Base-by-base conservation (phyloP, 2,797 vertebrate species). In the Apodemus agrarius region DNA sequence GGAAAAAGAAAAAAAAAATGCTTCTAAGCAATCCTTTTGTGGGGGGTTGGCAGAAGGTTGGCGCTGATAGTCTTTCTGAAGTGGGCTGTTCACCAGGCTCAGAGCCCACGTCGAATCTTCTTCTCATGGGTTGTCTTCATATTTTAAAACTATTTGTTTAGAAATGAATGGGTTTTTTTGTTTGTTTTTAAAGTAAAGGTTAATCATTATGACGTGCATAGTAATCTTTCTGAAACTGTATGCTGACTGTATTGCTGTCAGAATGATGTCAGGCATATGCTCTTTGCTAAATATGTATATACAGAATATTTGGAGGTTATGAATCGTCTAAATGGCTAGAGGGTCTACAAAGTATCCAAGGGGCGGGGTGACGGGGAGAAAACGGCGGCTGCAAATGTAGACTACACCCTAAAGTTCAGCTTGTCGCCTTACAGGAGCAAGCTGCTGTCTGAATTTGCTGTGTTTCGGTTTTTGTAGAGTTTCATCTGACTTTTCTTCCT, bases 291-390 rank as follows among this genome's bases (percentile, higher is more conserved):
- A 98, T 98, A 98, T 98, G 97, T 99, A 99, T 99, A 99, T 99
- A 99, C 98, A 99, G 98, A 99, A 98, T 99, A 99, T 99, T 99
- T 99, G 98, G 98, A 99, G 98, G 98, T 98, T 98, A 99, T 99
- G 98, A 99, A 98, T 99, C 98, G 98, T 97, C 98, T 99, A 99
- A 69, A 52, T 37, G 99, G 96, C 97, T 98, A 98, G 98, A 98
- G 98, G 97, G 97, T 96, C 98, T 98, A 98, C 98, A 96, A 9
- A 91, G 93, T 97, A 97, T 98, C 88, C 95, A 97, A 98, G 98
- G 97, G 97, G 98, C 88, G 43, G 63, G 83, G 24, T 76, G 2
- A 37, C 74, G 94, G 97, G 97, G 97, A 40, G 93, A 98, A 98
- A 96, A 95, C 61, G 96, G 96, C 97, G 98, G 72, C 90, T 89